Evolutionary conservation across 2,888 invertebrate genomes (phyloP).

Genomic region (Pristionchus japonicus): DNA sequence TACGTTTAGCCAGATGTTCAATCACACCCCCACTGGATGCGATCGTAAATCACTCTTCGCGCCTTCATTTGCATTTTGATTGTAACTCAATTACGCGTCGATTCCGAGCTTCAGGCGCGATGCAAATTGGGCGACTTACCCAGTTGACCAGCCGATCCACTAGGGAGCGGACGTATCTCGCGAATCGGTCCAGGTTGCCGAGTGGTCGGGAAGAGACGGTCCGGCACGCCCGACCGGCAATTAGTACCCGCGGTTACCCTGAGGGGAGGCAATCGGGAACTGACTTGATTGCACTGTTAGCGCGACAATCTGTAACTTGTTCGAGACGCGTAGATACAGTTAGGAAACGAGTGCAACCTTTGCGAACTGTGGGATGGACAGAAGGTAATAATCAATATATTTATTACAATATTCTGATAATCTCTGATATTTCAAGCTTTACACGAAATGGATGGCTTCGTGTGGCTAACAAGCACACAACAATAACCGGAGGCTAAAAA

Average conservation of each 20-base stretch:
- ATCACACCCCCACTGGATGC: neutral
- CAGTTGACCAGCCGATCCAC: conserved; percentile 45
- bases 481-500: neutral
- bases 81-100: neutral
- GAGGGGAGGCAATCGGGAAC: neutral
- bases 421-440: neutral
- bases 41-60: conserved; percentile 13
- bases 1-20: neutral
- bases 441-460: conserved; percentile 26
- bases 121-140: neutral
- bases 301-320: neutral
- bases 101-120: neutral
- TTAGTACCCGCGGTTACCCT: conserved; percentile 4
- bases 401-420: conserved; percentile 19
- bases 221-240: conserved; percentile 29
- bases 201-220: conserved; percentile 74
- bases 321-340: neutral
- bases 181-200: conserved; percentile 47
- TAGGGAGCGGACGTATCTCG: conserved; percentile 4
- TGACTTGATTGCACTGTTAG: neutral
- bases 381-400: neutral
- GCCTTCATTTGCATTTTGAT: neutral
- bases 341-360: neutral
- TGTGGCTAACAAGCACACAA: neutral
- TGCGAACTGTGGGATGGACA: neutral